Evolutionary conservation across 1,140 invertebrate species (phyloP), one percentile per base, ranked within the genome.

Genomic region (Dolichoris vasculosae): DNA sequence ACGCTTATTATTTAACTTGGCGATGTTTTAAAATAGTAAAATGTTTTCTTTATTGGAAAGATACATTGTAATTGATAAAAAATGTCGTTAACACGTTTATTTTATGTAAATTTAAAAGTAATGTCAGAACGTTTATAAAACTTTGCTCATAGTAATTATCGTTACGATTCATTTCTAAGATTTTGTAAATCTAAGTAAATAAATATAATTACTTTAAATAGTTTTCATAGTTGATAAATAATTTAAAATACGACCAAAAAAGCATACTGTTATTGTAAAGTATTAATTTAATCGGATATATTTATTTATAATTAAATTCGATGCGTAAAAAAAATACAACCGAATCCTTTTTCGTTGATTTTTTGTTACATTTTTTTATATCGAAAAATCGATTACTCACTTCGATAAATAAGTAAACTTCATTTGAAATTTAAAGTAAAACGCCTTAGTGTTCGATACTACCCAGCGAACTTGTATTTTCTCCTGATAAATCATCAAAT

Each of bases 361-460:
- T 59, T 59, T 59, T 11, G 9, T 13, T 46, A 7, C 13, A 46
- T 46, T 13, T 46, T 46, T 13, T 46, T 13, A 59, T 26, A 13
- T 26, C 26, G 23, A 59, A 26, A 59, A 59, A 59, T 59, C 55
- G 64, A 69, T 79, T 79, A 79, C 55, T 64, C 63, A 81, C 63
- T 81, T 43, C 23, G 48, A 73, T 69, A 82, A 82, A 59, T 71
- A 73, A 73, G 67, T 20, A 32, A 73, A 73, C 9, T 82, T 82
- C 46, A 82, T 59, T 82, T 82, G 26, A 82, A 59, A 73, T 73
- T 55, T 55, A 73, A 82, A 73, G 35, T 48, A n/a, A 82, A 73
- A 20, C 32, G 26, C 13, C 13, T 40, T n/a, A 69, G 40, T 9
- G n/a, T 69, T 15, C n/a, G 67, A 81, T 48, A n/a, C 26, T 38